Conservation (phyloP, 2,113 vertebrate genomes). For the Megaceryle torquata region DNA sequence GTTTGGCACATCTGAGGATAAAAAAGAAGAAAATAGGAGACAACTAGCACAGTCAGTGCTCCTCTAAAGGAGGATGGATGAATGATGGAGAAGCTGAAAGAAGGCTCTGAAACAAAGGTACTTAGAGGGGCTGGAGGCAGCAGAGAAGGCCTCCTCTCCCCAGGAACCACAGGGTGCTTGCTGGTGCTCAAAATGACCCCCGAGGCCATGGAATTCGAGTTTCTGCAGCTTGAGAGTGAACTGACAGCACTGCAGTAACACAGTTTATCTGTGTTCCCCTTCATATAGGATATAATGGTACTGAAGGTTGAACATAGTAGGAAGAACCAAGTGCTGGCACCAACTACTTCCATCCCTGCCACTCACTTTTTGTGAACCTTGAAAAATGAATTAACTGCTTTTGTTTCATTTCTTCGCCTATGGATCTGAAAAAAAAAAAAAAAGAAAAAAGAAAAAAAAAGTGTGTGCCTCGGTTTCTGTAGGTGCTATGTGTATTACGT, state of each 20-base stretch:
- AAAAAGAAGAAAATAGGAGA: not conserved
- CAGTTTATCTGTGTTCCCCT: accelerated
- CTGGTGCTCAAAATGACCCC: not conserved
- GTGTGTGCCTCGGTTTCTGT: accelerated
- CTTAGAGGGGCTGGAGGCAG: not conserved
- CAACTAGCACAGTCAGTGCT: not conserved
- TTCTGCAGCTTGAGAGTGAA: not conserved
- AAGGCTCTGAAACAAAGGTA: not conserved
- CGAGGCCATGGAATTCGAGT: accelerated
- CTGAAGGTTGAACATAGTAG: accelerated
- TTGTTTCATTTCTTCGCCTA: accelerated
- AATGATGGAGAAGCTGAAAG: not conserved
- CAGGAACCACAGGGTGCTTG: not conserved
- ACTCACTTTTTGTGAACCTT: accelerated
- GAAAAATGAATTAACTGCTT: not conserved
- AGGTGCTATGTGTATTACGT: accelerated
- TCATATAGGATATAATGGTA: accelerated
- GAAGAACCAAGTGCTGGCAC: accelerated
- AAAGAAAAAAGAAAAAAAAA: too few species aligned
- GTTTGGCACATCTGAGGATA: not conserved
- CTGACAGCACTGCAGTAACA: accelerated
- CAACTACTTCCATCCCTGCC: not conserved
- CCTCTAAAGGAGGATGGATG: not conserved
- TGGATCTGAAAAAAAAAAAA: not conserved
- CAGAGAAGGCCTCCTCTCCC: not conserved